These are phyloP conservation scores for Atta colombica DNA, from an alignment of 1,140 invertebrate species.

Conservation along the genomic window DNA sequence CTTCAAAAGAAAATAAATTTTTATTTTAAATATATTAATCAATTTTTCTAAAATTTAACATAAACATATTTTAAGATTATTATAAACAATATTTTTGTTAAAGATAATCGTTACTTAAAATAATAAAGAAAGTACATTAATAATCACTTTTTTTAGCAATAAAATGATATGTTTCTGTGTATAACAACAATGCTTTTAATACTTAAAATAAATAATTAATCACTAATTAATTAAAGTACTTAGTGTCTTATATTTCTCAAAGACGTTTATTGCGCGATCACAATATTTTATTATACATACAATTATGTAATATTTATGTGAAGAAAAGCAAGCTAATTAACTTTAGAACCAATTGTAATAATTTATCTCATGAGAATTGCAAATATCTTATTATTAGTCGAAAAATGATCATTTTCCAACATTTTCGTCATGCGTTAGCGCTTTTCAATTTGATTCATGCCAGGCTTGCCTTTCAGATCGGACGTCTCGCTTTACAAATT, in stretches of 20 bases:
- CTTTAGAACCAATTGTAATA: not conserved
- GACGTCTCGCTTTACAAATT: conserved; percentile 7
- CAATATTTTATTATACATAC: not conserved
- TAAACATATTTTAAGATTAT: too few relatives aligned
- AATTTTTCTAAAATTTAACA: too few relatives aligned
- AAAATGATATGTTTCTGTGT: too few relatives aligned
- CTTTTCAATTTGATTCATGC: conserved; percentile 25
- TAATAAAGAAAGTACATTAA: too few relatives aligned
- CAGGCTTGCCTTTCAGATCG: conserved; percentile 41
- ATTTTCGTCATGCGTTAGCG: not conserved
- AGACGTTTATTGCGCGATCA: not conserved
- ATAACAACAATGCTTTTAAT: too few relatives aligned
- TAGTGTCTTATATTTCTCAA: not conserved
- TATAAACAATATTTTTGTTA: too few relatives aligned
- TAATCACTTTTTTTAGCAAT: too few relatives aligned
- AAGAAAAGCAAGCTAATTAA: not conserved
- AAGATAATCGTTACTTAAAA: too few relatives aligned
- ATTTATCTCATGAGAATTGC: not conserved
- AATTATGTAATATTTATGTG: not conserved
- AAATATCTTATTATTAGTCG: not conserved
- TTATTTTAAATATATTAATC: too few relatives aligned
- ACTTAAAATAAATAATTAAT: too few relatives aligned
- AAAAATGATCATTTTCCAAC: not conserved
- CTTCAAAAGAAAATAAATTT: too few relatives aligned
- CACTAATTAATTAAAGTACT: too few relatives aligned